Evolutionary conservation across 2,113 vertebrate genomes (phyloP).

Genomic region (Callaeas wilsoni): DNA sequence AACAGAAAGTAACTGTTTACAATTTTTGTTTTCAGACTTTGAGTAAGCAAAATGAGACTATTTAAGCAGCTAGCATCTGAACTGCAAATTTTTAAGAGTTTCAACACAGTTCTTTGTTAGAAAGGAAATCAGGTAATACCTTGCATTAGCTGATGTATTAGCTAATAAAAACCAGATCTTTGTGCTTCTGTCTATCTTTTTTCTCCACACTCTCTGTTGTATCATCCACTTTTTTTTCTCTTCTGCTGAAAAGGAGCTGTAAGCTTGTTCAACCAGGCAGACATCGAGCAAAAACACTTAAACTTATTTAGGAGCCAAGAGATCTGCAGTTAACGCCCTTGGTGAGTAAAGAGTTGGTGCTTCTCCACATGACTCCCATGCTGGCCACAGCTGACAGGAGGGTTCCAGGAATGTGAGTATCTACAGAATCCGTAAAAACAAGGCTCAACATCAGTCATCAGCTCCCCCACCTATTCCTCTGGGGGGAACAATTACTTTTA

Average conservation of each 20-base stretch:
- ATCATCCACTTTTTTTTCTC: not conserved
- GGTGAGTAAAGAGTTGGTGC: slow-evolving; percentile 23
- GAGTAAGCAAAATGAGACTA: not conserved
- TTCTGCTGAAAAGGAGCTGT: not conserved
- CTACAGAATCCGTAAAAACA: slow-evolving; percentile 21
- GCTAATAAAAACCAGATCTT: not conserved
- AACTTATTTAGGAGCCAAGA: not conserved
- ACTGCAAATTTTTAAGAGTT: not conserved
- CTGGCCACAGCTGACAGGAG: not conserved
- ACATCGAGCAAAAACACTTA: not conserved
- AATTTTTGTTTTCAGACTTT: not conserved
- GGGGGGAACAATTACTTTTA: not conserved
- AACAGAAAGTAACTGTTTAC: not conserved
- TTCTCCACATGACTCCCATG: not conserved
- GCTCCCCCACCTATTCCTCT: not conserved
- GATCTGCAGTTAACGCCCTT: not conserved
- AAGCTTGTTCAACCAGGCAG: not conserved
- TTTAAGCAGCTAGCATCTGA: not conserved
- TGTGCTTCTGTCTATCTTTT: not conserved
- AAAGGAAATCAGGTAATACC: not conserved
- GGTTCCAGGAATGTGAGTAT: not conserved
- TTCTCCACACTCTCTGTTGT: not conserved
- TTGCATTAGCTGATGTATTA: not conserved
- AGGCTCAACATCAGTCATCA: not conserved
- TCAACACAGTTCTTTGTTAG: not conserved